A percentile compares a stretch with the other conserved stretches of the same genome.
phyloP scores from a whole-genome alignment of 2,888 invertebrate genomes.

The Tanypteryx hageni region DNA sequence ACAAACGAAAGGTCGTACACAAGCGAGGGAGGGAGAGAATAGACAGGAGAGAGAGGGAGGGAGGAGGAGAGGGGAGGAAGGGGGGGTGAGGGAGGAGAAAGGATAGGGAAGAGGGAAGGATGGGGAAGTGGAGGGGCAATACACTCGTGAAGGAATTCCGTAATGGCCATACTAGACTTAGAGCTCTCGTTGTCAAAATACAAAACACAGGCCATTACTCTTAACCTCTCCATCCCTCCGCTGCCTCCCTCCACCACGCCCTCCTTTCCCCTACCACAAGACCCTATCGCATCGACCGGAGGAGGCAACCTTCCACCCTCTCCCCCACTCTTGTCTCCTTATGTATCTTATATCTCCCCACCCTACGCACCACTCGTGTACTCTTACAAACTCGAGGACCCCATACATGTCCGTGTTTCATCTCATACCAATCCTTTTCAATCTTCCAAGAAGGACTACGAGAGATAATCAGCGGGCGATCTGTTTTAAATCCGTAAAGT shows the following conservation, averaged over 20 bases:
- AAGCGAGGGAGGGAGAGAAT: not conserved
- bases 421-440: constrained; percentile 50
- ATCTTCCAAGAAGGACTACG: constrained; percentile 16
- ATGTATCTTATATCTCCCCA: not conserved
- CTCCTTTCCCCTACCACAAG: not conserved
- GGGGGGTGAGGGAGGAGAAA: not conserved
- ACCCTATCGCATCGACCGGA: too few relatives aligned
- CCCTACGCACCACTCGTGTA: not conserved
- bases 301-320: too few relatives aligned
- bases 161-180: constrained; percentile 62
- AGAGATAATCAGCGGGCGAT: constrained; percentile 45
- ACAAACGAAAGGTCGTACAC: too few relatives aligned
- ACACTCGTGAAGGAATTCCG: constrained; percentile 61
- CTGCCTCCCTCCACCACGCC: not conserved
- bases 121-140: not conserved
- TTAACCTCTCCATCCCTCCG: constrained; percentile 14
- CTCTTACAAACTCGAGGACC: constrained; percentile 31
- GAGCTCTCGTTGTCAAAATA: constrained; percentile 62
- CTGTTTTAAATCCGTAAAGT: constrained; percentile 37
- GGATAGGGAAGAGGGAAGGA: not conserved
- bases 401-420: constrained; percentile 21
- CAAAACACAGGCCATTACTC: constrained; percentile 62
- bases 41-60: not conserved
- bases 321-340: not conserved
- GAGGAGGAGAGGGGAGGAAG: not conserved